Evolutionary conservation across 2,113 vertebrate genomes (phyloP).

Genomic region (Hoplias malabaricus): DNA sequence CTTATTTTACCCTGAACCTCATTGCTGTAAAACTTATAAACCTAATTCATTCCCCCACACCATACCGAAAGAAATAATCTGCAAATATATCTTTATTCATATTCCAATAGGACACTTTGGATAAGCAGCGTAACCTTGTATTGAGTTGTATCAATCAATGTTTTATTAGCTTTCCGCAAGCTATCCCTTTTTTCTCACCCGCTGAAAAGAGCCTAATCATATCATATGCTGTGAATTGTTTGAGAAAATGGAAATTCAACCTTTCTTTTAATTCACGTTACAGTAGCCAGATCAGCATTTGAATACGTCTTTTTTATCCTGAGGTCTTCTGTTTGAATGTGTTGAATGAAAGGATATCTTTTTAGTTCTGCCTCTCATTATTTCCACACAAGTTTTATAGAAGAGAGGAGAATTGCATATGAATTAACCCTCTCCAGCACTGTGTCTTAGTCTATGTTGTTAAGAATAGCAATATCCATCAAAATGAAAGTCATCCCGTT

Average conservation of each 20-base stretch:
- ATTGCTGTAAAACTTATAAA: neutral
- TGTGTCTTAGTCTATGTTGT: neutral
- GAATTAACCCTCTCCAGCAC: slow-evolving; percentile 22
- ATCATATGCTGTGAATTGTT: slow-evolving; percentile 27
- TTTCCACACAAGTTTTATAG: slow-evolving; percentile 2
- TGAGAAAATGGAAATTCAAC: slow-evolving; percentile 51
- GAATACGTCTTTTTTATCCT: slow-evolving; percentile 41
- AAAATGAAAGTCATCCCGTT: neutral
- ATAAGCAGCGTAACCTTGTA: slow-evolving; percentile 48
- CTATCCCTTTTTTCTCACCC: slow-evolving; percentile 47
- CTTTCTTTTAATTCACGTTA: slow-evolving; percentile 53
- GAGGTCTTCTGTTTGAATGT: slow-evolving; percentile 32
- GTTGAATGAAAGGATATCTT: slow-evolving; percentile 44
- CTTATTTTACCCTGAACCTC: neutral
- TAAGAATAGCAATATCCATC: slow-evolving; percentile 1
- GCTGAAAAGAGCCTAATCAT: slow-evolving; percentile 55
- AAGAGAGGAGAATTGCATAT: slow-evolving; percentile 8
- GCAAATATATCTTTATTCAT: neutral
- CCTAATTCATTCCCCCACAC: neutral
- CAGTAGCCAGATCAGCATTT: slow-evolving; percentile 45
- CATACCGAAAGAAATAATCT: neutral
- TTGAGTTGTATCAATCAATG: slow-evolving; percentile 55
- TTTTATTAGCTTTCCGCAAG: slow-evolving; percentile 58
- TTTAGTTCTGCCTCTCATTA: slow-evolving; percentile 26
- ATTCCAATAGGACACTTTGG: slow-evolving; percentile 33